Evolutionary conservation across 2,113 vertebrate genomes (phyloP).

Genomic region (Dendrocopos noguchii): DNA sequence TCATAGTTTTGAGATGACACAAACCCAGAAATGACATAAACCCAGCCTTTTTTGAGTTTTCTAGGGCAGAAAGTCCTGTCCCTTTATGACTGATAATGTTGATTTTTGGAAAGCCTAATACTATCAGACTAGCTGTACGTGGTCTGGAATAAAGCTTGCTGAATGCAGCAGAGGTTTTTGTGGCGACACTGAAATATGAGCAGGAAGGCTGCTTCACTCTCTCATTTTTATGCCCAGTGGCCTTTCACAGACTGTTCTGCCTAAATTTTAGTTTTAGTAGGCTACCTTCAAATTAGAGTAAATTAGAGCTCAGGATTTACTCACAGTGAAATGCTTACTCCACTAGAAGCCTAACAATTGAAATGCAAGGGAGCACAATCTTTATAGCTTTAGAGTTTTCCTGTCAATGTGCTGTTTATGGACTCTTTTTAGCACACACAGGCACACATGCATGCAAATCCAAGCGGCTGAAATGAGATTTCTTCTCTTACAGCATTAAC

Average conservation of each 20-base stretch:
- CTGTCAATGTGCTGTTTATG: not conserved
- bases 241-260: not conserved
- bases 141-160: conserved; percentile 17
- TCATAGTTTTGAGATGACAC: not conserved
- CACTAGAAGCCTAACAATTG: not conserved
- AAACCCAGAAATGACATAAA: conserved; percentile 3
- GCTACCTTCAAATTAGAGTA: conserved; percentile 47
- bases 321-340: not conserved
- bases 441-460: conserved; percentile 14
- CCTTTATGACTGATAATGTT: not conserved
- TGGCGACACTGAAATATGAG: conserved; percentile 3
- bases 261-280: conserved; percentile 41
- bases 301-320: conserved; percentile 9
- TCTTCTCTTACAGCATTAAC: conserved; percentile 21
- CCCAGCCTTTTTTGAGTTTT: not conserved
- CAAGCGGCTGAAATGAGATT: not conserved
- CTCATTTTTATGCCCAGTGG: conserved; percentile 31
- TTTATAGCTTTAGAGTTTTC: not conserved
- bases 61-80: not conserved
- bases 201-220: not conserved
- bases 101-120: conserved; percentile 9
- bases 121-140: not conserved
- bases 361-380: not conserved
- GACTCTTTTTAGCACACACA: conserved; percentile 21
- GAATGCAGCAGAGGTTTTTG: conserved; percentile 17